These are phyloP conservation scores for Drosophila colorata DNA, from an alignment of 2,888 invertebrate genomes.

Conservation along the genomic window DNA sequence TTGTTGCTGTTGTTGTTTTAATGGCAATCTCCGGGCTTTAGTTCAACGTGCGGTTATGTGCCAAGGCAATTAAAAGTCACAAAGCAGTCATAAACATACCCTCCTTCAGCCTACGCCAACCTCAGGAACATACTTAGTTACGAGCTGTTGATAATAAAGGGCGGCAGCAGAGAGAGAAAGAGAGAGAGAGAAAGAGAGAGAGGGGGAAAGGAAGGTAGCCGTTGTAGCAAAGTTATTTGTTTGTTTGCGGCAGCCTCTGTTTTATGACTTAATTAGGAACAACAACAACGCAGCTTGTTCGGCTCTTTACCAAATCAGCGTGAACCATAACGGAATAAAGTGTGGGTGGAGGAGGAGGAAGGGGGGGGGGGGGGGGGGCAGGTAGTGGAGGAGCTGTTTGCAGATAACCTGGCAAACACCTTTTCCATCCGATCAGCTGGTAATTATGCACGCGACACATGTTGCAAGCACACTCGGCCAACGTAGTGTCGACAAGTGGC, in stretches of 20 bases:
- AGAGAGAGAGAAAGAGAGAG: background rate
- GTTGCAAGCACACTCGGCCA: constrained; percentile 55
- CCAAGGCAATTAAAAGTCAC: constrained; percentile 72
- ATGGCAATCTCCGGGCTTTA: constrained; percentile 53
- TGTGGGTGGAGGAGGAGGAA: background rate
- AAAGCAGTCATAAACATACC: constrained; percentile 71
- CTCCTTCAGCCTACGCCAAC: background rate
- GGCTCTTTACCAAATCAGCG: constrained; percentile 64
- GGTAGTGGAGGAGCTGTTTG: background rate
- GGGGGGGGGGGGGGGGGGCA: background rate
- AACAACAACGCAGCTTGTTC: constrained; percentile 32
- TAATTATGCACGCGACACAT: constrained; percentile 80
- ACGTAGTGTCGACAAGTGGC: constrained; percentile 5
- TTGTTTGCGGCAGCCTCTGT: constrained; percentile 57
- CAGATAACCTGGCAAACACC: constrained; percentile 48
- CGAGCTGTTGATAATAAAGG: constrained; percentile 61
- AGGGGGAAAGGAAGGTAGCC: background rate
- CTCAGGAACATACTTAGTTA: constrained; percentile 45
- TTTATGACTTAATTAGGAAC: constrained; percentile 75
- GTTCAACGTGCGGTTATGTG: constrained; percentile 66
- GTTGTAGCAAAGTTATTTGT: constrained; percentile 51
- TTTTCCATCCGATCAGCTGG: constrained; percentile 37
- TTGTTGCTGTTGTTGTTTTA: constrained; percentile 34
- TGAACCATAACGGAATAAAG: constrained; percentile 64
- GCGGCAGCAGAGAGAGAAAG: background rate